Percentiles rank a stretch among this genome's conserved stretches.
Conservation (phyloP, 1,140 invertebrate genomes). For the Drosophila triauraria region DNA sequence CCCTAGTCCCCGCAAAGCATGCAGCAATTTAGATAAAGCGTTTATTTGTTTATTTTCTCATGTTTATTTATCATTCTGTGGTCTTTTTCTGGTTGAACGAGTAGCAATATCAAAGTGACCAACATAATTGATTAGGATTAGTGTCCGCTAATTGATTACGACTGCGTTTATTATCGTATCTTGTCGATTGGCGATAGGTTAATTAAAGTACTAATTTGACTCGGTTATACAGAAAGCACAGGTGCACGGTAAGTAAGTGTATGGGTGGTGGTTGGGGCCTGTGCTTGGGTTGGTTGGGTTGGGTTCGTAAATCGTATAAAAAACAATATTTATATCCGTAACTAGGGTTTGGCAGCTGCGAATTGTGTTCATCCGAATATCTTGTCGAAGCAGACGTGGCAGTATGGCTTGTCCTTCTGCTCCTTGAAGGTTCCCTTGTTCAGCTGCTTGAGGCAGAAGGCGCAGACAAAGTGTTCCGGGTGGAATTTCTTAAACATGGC, state of each 20-base stretch:
- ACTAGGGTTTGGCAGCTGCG: constrained; percentile 58
- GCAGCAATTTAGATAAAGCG: background rate
- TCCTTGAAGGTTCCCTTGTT: constrained; percentile 99
- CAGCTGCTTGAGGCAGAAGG: constrained; percentile 98
- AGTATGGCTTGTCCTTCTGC: constrained; percentile 99
- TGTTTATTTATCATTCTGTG: constrained; percentile 60
- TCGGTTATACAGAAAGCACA: constrained; percentile 79
- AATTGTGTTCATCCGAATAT: constrained; percentile 91
- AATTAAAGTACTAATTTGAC: constrained; percentile 81
- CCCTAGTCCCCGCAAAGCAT: background rate
- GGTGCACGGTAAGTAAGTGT: constrained; percentile 59
- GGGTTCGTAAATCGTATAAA: constrained; percentile 70
- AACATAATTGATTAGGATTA: constrained; percentile 69
- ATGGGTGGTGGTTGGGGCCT: constrained; percentile 7
- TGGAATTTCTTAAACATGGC: constrained; percentile 99
- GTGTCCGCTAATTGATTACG: constrained; percentile 69
- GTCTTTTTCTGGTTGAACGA: constrained; percentile 61
- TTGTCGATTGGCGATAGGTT: constrained; percentile 46
- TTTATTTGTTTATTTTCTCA: constrained; percentile 20
- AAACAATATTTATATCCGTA: constrained; percentile 65
- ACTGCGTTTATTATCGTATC: constrained; percentile 39
- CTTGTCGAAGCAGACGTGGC: constrained; percentile 98
- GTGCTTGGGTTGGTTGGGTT: constrained; percentile 20
- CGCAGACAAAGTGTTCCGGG: constrained; percentile 98
- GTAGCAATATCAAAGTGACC: constrained; percentile 71